phyloP scores from a whole-genome alignment of 2,888 invertebrate species.

The Panzeria rudis region DNA sequence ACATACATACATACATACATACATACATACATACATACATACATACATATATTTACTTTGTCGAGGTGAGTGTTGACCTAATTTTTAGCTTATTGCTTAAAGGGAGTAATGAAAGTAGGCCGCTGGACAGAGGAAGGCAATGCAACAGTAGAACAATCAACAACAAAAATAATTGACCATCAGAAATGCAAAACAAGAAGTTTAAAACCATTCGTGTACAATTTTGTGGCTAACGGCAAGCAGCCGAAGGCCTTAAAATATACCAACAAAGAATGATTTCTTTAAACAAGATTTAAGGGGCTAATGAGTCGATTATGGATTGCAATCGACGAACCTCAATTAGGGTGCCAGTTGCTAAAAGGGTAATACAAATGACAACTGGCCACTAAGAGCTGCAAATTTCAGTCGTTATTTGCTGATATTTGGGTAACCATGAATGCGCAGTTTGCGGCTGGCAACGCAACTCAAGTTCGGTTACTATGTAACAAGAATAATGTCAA shows the following conservation, averaged over 20 bases:
- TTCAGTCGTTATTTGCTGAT: no score
- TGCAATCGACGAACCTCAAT: no score
- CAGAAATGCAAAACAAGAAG: slow-evolving; percentile 18
- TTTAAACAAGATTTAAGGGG: background rate
- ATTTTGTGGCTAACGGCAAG: slow-evolving; percentile 14
- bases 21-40: background rate
- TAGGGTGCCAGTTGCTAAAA: no score
- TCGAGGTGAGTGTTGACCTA: slow-evolving; percentile 60
- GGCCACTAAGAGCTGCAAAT: no score
- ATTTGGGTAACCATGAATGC: no score
- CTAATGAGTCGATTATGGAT: no score
- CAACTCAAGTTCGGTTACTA: no score
- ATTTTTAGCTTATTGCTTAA: slow-evolving; percentile 23
- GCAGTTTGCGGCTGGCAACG: no score
- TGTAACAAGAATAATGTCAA: no score
- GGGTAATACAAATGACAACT: no score
- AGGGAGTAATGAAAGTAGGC: background rate
- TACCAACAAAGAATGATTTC: slow-evolving; percentile 22
- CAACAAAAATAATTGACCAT: slow-evolving; percentile 43
- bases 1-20: background rate
- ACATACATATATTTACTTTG: background rate
- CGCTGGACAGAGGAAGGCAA: background rate
- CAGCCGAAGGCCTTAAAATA: background rate
- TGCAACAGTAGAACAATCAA: slow-evolving; percentile 10
- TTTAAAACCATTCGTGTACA: slow-evolving; percentile 5